Conservation (phyloP, 2,888 invertebrate species). For the Lochmaea capreae region DNA sequence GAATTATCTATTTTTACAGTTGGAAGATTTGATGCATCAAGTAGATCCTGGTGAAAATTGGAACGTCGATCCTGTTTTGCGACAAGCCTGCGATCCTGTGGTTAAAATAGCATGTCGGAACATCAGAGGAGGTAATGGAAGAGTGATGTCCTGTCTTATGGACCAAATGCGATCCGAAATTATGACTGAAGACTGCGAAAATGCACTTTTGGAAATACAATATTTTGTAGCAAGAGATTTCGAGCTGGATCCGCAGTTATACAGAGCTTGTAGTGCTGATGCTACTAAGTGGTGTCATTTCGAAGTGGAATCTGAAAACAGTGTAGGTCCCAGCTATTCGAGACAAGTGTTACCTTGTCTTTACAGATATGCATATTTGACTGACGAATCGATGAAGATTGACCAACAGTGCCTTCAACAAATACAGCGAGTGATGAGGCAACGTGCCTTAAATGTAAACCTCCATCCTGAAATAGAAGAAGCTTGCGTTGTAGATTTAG, state of each 20-base stretch:
- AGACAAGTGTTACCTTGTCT: conserved; percentile 91
- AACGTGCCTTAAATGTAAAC: conserved; percentile 91
- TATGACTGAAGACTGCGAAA: conserved; percentile 92
- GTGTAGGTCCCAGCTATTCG: conserved; percentile 79
- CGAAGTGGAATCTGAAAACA: conserved; percentile 78
- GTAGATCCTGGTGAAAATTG: conserved; percentile 96
- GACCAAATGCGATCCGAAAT: conserved; percentile 85
- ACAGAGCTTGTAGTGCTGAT: conserved; percentile 88
- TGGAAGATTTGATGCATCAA: conserved; percentile 85
- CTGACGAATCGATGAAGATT: conserved; percentile 63
- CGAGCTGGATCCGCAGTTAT: conserved; percentile 89
- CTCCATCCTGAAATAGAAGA: conserved; percentile 95
- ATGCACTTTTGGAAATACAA: conserved; percentile 93
- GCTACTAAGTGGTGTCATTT: conserved; percentile 86
- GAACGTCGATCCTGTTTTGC: conserved; percentile 91
- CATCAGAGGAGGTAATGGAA: conserved; percentile 79
- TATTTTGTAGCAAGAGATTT: conserved; percentile 97
- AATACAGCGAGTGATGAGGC: conserved; percentile 91
- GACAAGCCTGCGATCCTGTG: conserved; percentile 87
- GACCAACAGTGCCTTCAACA: conserved; percentile 78
- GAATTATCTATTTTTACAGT: conserved; percentile 61
- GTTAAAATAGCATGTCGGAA: conserved; percentile 83
- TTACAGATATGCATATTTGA: conserved; percentile 69
- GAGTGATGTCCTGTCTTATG: conserved; percentile 94
- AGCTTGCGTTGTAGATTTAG: conserved; percentile 87